Evolutionary conservation across 1,140 invertebrate genomes (phyloP).

Genomic region (Pomacea maculata): DNA sequence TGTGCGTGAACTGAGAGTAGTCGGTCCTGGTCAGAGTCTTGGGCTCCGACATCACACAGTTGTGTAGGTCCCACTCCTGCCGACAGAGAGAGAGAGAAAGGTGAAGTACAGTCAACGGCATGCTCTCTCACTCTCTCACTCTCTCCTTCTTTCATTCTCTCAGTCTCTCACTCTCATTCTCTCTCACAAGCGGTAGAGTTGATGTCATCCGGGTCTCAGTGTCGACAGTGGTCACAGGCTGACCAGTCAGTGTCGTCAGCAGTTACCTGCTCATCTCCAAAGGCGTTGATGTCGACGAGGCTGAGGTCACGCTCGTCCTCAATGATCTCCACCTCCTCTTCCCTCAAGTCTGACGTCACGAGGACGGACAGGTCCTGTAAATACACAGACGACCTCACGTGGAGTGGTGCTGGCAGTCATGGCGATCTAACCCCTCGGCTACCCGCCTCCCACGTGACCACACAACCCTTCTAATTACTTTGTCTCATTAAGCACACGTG

Average conservation of each 20-base stretch:
- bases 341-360: slow-evolving; percentile 43
- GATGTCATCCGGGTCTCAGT: too few species aligned
- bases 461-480: background rate
- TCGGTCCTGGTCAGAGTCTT: slow-evolving; percentile 36
- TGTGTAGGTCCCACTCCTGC: slow-evolving; percentile 52
- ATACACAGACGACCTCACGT: background rate
- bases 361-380: slow-evolving; percentile 54
- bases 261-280: slow-evolving; percentile 41
- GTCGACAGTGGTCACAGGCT: too few species aligned
- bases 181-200: too few species aligned
- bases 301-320: slow-evolving; percentile 46
- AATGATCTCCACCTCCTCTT: slow-evolving; percentile 41
- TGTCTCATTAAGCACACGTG: background rate
- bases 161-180: too few species aligned
- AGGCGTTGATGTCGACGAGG: slow-evolving; percentile 45
- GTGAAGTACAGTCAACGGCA: background rate
- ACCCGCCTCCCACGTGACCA: too few species aligned
- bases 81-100: background rate
- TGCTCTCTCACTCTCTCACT: background rate
- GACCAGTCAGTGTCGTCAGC: too few species aligned
- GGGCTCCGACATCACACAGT: slow-evolving; percentile 42
- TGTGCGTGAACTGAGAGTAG: slow-evolving; percentile 38
- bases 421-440: too few species aligned
- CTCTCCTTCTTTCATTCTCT: too few species aligned
- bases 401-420: too few species aligned